phyloP scores from a whole-genome alignment of 2,888 invertebrate genomes.

The Tridacna gigas region DNA sequence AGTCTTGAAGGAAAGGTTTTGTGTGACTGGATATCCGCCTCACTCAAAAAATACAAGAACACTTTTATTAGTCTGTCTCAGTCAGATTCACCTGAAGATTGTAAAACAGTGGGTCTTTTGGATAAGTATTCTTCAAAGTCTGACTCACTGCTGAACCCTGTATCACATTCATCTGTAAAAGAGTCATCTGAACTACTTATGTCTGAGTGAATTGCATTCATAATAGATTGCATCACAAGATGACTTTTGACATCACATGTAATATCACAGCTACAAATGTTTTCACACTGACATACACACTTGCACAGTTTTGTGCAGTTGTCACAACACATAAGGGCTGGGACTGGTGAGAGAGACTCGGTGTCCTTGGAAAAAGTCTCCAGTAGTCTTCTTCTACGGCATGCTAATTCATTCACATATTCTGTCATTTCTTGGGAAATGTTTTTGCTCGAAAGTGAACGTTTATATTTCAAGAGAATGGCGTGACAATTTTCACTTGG shows the following conservation, averaged over 20 bases:
- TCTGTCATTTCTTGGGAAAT: conserved; percentile 36
- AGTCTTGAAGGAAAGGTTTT: not conserved
- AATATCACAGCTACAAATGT: not conserved
- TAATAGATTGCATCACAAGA: not conserved
- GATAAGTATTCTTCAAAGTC: not conserved
- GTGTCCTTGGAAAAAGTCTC: not conserved
- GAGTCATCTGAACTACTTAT: not conserved
- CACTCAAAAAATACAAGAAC: not conserved
- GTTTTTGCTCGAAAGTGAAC: conserved; percentile 32
- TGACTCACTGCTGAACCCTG: not conserved
- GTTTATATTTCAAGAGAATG: conserved; percentile 40
- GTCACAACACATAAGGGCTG: conserved; percentile 31
- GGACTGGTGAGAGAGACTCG: not conserved
- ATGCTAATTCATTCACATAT: conserved; percentile 9
- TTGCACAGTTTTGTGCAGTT: conserved; percentile 17
- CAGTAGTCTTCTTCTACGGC: conserved; percentile 10
- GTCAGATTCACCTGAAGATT: not conserved
- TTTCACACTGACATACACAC: conserved; percentile 21
- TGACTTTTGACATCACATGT: not conserved
- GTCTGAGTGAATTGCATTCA: not conserved
- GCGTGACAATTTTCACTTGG: conserved; percentile 34
- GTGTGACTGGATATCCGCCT: not conserved
- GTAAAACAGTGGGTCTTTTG: not conserved
- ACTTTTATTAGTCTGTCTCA: not conserved
- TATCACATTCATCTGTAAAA: not conserved